These are phyloP conservation scores for Leptopilina boulardi DNA, from an alignment of 1,140 invertebrate genomes.

Conservation along the genomic window DNA sequence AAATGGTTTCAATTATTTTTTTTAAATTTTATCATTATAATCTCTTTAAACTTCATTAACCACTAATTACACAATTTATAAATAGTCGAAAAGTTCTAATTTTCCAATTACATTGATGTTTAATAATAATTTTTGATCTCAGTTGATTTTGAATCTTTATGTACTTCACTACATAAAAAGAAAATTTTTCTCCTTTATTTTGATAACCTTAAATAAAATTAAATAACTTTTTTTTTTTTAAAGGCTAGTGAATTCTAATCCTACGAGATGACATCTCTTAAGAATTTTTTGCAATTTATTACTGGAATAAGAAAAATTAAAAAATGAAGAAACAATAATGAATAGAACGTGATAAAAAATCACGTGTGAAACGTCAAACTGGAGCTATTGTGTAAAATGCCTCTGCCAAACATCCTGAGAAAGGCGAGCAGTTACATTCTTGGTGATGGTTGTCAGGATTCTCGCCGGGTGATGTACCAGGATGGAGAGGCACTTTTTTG, in stretches of 20 bases:
- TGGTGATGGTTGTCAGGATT: slow-evolving; percentile 78
- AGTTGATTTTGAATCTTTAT: background rate
- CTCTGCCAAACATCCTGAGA: slow-evolving; percentile 84
- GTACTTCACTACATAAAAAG: background rate
- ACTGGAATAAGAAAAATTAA: background rate
- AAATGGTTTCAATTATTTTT: background rate
- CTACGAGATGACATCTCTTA: background rate
- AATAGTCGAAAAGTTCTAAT: background rate
- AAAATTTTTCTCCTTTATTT: background rate
- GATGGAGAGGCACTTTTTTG: slow-evolving; percentile 91
- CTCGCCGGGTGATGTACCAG: slow-evolving; percentile 77
- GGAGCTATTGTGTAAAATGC: slow-evolving; percentile 76
- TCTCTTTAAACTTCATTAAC: background rate
- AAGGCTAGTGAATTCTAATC: background rate
- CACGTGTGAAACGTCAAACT: slow-evolving; percentile 16
- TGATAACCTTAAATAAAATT: background rate
- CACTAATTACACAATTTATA: background rate
- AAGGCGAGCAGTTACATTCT: slow-evolving; percentile 87
- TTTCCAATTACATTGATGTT: background rate
- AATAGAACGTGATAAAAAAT: background rate
- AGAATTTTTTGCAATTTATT: background rate
- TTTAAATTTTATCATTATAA: background rate
- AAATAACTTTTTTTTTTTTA: background rate
- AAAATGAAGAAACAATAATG: background rate
- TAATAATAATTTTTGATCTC: background rate